These are phyloP conservation scores for Brachionus manjavacas DNA, from an alignment of 1,140 invertebrate genomes.

Conservation along the genomic window DNA sequence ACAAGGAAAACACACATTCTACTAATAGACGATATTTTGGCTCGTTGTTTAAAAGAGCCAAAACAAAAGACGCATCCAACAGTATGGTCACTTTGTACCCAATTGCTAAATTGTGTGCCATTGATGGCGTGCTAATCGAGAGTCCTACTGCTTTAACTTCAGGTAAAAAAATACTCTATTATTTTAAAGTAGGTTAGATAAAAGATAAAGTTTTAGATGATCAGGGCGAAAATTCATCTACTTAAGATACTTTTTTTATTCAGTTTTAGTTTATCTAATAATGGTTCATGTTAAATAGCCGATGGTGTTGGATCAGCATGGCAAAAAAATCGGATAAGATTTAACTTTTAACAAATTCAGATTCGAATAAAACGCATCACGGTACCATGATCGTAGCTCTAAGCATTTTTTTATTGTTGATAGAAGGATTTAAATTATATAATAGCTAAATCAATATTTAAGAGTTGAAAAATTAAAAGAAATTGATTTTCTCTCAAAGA, in stretches of 20 bases:
- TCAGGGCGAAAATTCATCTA: neutral
- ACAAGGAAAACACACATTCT: neutral
- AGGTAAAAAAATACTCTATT: neutral
- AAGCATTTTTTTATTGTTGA: neutral
- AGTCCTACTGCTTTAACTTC: neutral
- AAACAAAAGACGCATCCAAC: neutral
- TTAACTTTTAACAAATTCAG: neutral
- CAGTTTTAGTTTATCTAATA: neutral
- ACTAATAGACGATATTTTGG: neutral
- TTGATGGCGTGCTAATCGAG: constrained; percentile 33
- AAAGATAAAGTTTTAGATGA: neutral
- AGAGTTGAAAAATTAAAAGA: neutral
- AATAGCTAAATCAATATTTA: neutral
- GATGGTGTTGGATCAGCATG: neutral
- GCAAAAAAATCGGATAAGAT: neutral
- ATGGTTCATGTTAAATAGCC: neutral
- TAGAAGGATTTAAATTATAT: neutral
- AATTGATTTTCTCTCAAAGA: neutral
- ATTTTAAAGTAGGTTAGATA: neutral
- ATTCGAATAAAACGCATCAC: neutral
- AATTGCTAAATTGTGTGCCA: neutral
- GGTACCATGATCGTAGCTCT: neutral
- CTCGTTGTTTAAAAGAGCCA: neutral
- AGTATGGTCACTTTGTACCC: neutral
- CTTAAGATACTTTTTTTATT: neutral